Evolutionary conservation across 2,113 vertebrate species (phyloP).

Genomic region (Circaetus cinerascens): DNA sequence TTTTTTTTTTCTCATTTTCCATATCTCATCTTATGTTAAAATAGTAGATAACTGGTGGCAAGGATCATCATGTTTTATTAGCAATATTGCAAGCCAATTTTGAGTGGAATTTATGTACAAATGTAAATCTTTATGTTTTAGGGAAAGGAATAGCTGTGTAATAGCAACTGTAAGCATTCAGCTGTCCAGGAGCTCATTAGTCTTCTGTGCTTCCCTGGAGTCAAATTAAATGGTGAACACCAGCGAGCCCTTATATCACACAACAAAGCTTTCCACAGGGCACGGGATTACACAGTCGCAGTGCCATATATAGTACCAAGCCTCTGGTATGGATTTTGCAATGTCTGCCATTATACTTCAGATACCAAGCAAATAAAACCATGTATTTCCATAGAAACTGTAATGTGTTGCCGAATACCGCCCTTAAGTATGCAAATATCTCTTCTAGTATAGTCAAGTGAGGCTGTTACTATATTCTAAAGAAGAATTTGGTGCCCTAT

Average conservation of each 20-base stretch:
- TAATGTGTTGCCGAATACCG: not conserved
- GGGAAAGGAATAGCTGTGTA: not conserved
- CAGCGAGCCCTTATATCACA: not conserved
- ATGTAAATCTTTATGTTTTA: not conserved
- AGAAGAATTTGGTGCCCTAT: not conserved
- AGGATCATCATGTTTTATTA: not conserved
- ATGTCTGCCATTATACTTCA: not conserved
- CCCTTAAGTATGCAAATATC: not conserved
- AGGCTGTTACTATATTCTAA: not conserved
- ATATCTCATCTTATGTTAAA: not conserved
- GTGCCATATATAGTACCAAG: not conserved
- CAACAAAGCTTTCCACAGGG: not conserved
- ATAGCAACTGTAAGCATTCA: not conserved
- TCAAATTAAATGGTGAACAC: slow-evolving; percentile 35
- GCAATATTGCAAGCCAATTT: not conserved
- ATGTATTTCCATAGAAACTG: not conserved
- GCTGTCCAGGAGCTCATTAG: slow-evolving; percentile 31
- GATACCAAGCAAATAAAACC: not conserved
- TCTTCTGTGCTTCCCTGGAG: slow-evolving; percentile 6
- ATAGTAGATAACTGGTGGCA: not conserved
- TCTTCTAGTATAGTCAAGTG: not conserved
- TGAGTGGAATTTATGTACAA: not conserved
- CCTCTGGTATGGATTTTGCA: not conserved
- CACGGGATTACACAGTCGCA: not conserved
- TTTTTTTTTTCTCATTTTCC: not conserved